Evolutionary conservation across 2,888 invertebrate genomes (phyloP), one percentile per base, ranked within the genome.

Genomic region (Lymantria dispar): DNA sequence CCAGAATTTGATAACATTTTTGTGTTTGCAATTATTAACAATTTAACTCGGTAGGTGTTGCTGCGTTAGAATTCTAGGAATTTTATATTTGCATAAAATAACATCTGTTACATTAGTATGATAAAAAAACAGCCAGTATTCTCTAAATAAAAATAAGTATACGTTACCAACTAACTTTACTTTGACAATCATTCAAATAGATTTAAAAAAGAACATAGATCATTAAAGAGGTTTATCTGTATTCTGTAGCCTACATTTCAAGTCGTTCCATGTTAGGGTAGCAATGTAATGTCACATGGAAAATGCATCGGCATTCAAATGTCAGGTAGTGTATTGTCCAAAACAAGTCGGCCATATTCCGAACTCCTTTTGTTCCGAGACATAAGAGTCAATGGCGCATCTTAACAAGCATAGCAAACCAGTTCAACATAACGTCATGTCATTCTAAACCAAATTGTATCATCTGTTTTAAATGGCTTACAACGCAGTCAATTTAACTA

Each of bases 371-470:
- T 89, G 82, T 86, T 76, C 77, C 68, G 71, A 76, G 79, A 83
- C 85, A 81, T 85, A 87, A 88, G 89, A 88, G 86, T 80, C 78
- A 69, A 73, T 74, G 87, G 83, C 86, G 85, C 83, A 81, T 79
- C 81, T 76, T 86, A 87, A 86, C 88, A 79, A 87, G 79, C 81
- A 77, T 77, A 75, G 22, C 22, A 82, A 87, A 87, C 89, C 83
- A 79, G 89, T 87, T 85, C 80, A 71, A 82, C 79, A 76, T 83
- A 77, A 83, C 79, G 78, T 73, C 77, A 73, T 75, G 76, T 84
- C 83, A 85, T 77, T 74, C 85, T 83, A 82, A 87, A 86, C 22
- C 22, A 22, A 22, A 22, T 22, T 22, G 22, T 22, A 22, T 22
- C 22, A 22, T 22, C 22, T 22, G 5, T 22, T 22, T 22, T 5